Evolutionary conservation across 2,888 invertebrate species (phyloP), one percentile per base, ranked within the genome.

Genomic region (Trissolcus japonicus): DNA sequence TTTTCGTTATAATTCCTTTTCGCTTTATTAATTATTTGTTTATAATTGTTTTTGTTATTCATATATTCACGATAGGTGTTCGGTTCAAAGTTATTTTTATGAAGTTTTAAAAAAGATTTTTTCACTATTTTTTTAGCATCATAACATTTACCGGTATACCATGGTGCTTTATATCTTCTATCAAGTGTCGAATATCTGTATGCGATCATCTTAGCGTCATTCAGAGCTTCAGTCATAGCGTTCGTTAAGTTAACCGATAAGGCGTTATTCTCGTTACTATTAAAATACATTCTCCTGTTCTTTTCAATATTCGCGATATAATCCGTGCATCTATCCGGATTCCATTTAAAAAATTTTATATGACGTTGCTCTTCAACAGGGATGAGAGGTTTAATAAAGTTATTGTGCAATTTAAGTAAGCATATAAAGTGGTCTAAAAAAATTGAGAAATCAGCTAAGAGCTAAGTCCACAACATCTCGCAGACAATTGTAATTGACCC

Each of bases 41-140:
- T 50, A 17, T 50, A 50, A 6, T 6, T 50, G 3, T 50, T 50
- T 9, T 50, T 50, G 6, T 50, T 50, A 1, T 16, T 17, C 25
- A 4, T 54, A 54, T 54, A 25, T 21, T 54, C n/a, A 6, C n/a
- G 46, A n/a, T n/a, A 1, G n/a, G n/a, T 6, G n/a, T 6, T 14
- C 1, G 46, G 1, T 46, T 16, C 46, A 46, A 14, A 46, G n/a
- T 46, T n/a, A n/a, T 17, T 51, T 51, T 51, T 51, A 4, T 51
- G 14, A 19, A 51, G 17, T 51, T 51, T 51, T 6, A 11, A 3
- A 6, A 51, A 17, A 17, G 19, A 51, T 29, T 54, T 54, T n/a
- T 54, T 54, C 4, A 54, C 29, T 25, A 6, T 11, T 54, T 54
- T 54, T 29, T 54, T 54, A n/a, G 54, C 54, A 2, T 55, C 4